Conservation (phyloP, 2,113 vertebrate species). For the Dicrurus megarhynchus region DNA sequence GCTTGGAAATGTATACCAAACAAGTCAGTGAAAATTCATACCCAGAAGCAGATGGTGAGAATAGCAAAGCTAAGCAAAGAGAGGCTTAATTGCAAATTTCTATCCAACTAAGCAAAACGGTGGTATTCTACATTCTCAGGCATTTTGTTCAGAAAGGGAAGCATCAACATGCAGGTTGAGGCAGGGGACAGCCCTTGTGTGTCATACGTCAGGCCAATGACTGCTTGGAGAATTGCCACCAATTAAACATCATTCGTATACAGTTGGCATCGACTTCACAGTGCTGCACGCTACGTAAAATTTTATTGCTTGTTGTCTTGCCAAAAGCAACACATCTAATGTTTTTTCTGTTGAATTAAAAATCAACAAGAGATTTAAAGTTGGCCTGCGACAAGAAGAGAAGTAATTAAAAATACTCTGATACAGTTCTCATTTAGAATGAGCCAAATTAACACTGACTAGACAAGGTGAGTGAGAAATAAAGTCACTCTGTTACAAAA, state of each 20-base stretch:
- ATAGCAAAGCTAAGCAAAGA: constrained; percentile 63
- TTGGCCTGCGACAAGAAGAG: not conserved
- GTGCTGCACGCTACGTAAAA: constrained; percentile 30
- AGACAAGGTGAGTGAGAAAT: not conserved
- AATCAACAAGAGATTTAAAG: constrained; percentile 55
- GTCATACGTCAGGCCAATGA: constrained; percentile 39
- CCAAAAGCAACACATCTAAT: constrained; percentile 51
- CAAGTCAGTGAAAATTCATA: constrained; percentile 56
- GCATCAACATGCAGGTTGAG: not conserved
- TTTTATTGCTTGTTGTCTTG: constrained; percentile 43
- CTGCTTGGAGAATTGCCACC: constrained; percentile 55
- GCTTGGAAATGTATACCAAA: constrained; percentile 57
- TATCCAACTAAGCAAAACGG: constrained; percentile 32
- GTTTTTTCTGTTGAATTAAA: constrained; percentile 58
- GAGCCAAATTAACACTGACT: not conserved
- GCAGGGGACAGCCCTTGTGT: constrained; percentile 20
- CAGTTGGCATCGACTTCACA: constrained; percentile 19
- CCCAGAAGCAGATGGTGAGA: constrained; percentile 67
- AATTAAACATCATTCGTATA: constrained; percentile 32
- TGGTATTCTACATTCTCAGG: not conserved
- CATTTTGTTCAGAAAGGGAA: not conserved
- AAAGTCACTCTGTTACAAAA: not conserved
- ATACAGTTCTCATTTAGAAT: constrained; percentile 1
- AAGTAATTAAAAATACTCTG: constrained; percentile 29
- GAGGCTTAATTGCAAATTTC: constrained; percentile 51